Evolutionary conservation across 1,140 invertebrate genomes (phyloP).

Genomic region (Cyclina sinensis): DNA sequence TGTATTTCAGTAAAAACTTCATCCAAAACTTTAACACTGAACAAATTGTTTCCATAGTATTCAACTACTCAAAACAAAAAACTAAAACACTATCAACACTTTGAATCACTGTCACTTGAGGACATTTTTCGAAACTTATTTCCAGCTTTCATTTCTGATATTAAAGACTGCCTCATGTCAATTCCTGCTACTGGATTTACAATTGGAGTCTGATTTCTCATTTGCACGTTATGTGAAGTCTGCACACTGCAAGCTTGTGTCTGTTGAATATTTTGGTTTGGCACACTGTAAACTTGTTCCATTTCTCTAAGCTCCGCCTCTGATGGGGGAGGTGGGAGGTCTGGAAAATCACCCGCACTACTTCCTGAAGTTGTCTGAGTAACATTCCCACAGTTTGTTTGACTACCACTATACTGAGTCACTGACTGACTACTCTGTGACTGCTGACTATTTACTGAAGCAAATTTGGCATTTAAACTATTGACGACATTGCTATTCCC

Average conservation of each 20-base stretch:
- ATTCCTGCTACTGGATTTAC: slow-evolving; percentile 45
- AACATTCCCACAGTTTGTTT: slow-evolving; percentile 28
- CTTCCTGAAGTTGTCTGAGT: slow-evolving; percentile 1
- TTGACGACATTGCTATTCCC: slow-evolving; percentile 52
- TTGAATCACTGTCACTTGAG: slow-evolving; percentile 22
- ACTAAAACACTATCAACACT: slow-evolving; percentile 63
- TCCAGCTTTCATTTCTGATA: slow-evolving; percentile 66
- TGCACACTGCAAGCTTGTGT: slow-evolving; percentile 41
- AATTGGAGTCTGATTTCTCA: slow-evolving; percentile 29
- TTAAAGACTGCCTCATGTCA: slow-evolving; percentile 60
- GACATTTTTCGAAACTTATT: slow-evolving; percentile 59
- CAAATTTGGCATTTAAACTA: slow-evolving; percentile 63
- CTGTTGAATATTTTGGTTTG: slow-evolving; percentile 59
- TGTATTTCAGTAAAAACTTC: too few relatives aligned
- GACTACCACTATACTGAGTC: slow-evolving; percentile 23
- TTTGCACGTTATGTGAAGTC: slow-evolving; percentile 40
- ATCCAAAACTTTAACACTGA: too few relatives aligned
- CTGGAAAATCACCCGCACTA: slow-evolving; percentile 61
- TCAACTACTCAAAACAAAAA: too few relatives aligned
- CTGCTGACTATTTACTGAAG: slow-evolving; percentile 45
- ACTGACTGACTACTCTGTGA: slow-evolving; percentile 1
- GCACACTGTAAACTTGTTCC: slow-evolving; percentile 74
- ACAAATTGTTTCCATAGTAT: too few relatives aligned
- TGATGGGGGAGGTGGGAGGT: slow-evolving; percentile 79
- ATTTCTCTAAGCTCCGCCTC: slow-evolving; percentile 77